Evolutionary conservation across 2,113 vertebrate species (phyloP), one percentile per base, ranked within the genome.

Genomic region (Aythya baeri): DNA sequence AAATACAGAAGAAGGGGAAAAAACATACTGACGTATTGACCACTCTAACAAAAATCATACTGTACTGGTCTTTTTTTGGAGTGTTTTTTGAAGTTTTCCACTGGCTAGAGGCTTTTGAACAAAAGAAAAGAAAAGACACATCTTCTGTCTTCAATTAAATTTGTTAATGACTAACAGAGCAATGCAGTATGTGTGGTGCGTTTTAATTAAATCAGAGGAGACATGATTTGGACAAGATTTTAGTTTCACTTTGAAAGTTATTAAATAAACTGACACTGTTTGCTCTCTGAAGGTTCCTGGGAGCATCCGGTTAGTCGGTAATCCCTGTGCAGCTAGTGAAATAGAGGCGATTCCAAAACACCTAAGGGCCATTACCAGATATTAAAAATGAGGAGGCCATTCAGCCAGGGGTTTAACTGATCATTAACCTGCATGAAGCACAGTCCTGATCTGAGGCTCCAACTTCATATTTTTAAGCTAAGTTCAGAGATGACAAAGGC

Each of bases 231-330:
- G 96, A 96, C 81, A 91, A 96, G 94, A 95, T 95, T 97, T 95
- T 95, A 88, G 95, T 97, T 97, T 97, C 95, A 91, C 94, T 97
- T 97, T 97, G 97, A 88, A 97, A 96, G 88, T 96, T 96, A 95
- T 97, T 97, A 95, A 97, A 97, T 95, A 95, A 96, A 97, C 93
- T 94, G 96, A 93, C 90, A 92, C 67, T 93, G 89, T 94, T 97
- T 96, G 87, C 88, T 94, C 91, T 96, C 92, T 3, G 10, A 44
- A 94, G 77, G 57, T 96, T 97, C 86, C 79, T 95, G 83, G 72
- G 91, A 97, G 91, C 95, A 96, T 95, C 95, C 32, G 9, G 88
- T 94, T 82, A 91, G 91, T 83, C 14, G 13, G 84, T 94, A 91
- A 93, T 94, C 91, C 85, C 84, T n/a, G 46, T 74, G 89, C 88